phyloP scores from a whole-genome alignment of 2,113 vertebrate species.

The Rhinoderma darwinii region DNA sequence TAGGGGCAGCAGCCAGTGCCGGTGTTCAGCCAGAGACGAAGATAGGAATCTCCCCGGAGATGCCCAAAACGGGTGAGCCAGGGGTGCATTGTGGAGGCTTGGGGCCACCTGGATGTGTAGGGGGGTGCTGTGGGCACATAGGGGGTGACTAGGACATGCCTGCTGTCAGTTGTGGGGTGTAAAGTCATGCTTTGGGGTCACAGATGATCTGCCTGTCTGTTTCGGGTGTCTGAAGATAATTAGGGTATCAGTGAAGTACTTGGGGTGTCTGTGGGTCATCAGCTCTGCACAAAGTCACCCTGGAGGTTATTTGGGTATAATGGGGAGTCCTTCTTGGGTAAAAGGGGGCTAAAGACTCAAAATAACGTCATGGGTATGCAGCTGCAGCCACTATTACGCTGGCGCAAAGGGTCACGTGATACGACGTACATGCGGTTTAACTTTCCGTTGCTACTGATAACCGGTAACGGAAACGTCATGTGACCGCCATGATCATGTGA shows the following conservation, averaged over 20 bases:
- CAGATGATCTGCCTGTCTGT: neutral
- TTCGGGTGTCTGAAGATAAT: no score
- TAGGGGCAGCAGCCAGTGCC: constrained; percentile 73
- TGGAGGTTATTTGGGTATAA: neutral
- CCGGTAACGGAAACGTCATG: neutral
- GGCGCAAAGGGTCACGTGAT: neutral
- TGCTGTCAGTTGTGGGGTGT: constrained; percentile 49
- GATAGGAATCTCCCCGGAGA: constrained; percentile 85
- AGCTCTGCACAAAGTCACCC: neutral
- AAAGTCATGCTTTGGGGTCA: constrained; percentile 39
- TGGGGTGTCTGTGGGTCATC: neutral
- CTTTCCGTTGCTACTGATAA: neutral
- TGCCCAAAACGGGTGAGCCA: constrained; percentile 82
- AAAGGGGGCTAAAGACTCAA: accelerated
- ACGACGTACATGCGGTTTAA: neutral
- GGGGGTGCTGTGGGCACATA: neutral
- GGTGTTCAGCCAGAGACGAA: constrained; percentile 80
- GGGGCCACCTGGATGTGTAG: neutral
- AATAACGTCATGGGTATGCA: neutral
- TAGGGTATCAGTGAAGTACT: neutral
- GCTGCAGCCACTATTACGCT: neutral
- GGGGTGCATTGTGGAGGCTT: constrained; percentile 58
- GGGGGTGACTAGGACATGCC: neutral
- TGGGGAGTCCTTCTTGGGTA: neutral
- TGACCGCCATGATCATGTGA: neutral